These are phyloP conservation scores for Arrhamphus sclerolepis DNA, from an alignment of 2,797 vertebrate genomes.

Conservation along the genomic window DNA sequence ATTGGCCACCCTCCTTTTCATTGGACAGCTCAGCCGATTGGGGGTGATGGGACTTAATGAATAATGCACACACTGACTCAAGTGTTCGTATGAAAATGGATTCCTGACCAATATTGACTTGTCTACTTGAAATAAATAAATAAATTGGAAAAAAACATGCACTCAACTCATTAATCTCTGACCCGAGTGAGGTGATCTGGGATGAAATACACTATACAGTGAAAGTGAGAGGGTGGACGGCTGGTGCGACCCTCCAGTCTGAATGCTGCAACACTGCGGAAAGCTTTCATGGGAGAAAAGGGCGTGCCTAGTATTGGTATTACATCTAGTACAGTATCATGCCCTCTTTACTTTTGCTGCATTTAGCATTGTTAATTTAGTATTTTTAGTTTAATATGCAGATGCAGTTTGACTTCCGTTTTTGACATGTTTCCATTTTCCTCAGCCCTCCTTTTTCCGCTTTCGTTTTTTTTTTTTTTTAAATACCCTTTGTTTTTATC, in stretches of 20 bases:
- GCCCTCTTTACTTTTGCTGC: not conserved
- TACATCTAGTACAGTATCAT: not conserved
- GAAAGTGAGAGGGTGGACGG: constrained; percentile 30
- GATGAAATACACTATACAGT: constrained; percentile 50
- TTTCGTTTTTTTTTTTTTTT: too few species aligned
- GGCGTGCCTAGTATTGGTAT: not conserved
- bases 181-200: constrained; percentile 44
- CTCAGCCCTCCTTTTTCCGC: too few species aligned
- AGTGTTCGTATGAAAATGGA: constrained; percentile 75
- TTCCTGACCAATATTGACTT: constrained; percentile 72
- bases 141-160: constrained; percentile 18
- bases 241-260: constrained; percentile 31
- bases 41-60: constrained; percentile 62
- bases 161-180: constrained; percentile 51
- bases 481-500: too few species aligned
- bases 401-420: too few species aligned
- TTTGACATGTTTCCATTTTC: not conserved
- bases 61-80: constrained; percentile 70
- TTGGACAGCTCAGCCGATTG: constrained; percentile 47
- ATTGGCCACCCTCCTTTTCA: constrained; percentile 26
- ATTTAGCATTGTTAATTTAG: too few species aligned
- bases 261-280: constrained; percentile 5
- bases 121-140: constrained; percentile 18
- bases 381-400: not conserved
- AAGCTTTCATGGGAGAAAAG: not conserved